A percentile compares a stretch with the other conserved stretches of the same genome.
phyloP scores from a whole-genome alignment of 2,113 vertebrate species.

The Dryoscopus gambensis region DNA sequence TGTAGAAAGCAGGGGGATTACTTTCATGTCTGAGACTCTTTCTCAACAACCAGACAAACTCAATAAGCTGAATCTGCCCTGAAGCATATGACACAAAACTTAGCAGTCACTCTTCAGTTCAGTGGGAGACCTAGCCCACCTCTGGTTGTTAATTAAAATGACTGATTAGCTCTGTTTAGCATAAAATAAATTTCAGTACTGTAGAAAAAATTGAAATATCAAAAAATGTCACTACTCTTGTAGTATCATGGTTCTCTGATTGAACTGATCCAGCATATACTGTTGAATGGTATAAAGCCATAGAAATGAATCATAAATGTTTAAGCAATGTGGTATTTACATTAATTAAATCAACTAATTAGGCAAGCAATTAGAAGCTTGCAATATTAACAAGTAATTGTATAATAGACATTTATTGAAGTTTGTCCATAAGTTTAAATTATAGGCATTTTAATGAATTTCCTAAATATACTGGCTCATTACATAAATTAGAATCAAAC shows the following conservation, averaged over 20 bases:
- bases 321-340: conserved; percentile 8
- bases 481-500: background rate
- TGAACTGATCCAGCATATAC: background rate
- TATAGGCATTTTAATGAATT: background rate
- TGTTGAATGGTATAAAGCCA: background rate
- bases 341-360: conserved; percentile 20
- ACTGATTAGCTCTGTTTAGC: conserved; percentile 15
- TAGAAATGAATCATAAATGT: background rate
- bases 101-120: background rate
- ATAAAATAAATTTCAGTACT: background rate
- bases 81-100: background rate
- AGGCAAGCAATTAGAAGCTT: conserved; percentile 6
- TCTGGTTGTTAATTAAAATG: conserved; percentile 37
- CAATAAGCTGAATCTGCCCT: background rate
- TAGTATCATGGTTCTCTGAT: background rate
- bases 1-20: background rate
- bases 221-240: background rate
- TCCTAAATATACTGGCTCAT: background rate
- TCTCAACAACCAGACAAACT: background rate
- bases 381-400: background rate
- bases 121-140: conserved; percentile 1
- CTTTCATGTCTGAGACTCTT: background rate
- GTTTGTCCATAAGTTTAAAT: background rate
- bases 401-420: background rate
- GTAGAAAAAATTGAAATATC: background rate